Evolutionary conservation across 2,888 invertebrate species (phyloP).

Genomic region (Melanchra persicariae): DNA sequence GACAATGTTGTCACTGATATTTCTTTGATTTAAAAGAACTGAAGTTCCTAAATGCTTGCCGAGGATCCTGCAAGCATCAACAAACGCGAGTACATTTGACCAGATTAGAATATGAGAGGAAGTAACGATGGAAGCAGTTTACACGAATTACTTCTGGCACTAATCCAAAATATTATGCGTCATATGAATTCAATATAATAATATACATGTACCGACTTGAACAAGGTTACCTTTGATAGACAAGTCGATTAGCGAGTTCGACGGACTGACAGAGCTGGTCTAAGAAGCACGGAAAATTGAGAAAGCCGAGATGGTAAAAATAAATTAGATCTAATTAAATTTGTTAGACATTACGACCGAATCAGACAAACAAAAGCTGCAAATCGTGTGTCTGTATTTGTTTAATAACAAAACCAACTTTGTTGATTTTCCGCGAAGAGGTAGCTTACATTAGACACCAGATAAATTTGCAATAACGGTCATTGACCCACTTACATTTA

Average conservation of each 20-base stretch:
- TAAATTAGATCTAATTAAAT: background rate
- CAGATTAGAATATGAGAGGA: slow-evolving; percentile 26
- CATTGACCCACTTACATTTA: too few relatives aligned
- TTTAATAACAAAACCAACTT: background rate
- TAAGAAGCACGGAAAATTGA: background rate
- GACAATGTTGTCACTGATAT: background rate
- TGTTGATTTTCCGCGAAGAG: background rate
- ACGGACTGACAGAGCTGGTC: background rate
- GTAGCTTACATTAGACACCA: too few relatives aligned
- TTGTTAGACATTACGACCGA: too few relatives aligned
- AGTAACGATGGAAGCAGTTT: slow-evolving; percentile 26
- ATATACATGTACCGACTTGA: background rate
- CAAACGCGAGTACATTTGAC: slow-evolving; percentile 39
- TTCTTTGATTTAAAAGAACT: too few relatives aligned
- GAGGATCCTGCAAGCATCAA: slow-evolving; percentile 29
- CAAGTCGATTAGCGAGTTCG: slow-evolving; percentile 14
- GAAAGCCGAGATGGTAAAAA: background rate
- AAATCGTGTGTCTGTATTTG: background rate
- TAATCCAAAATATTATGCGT: slow-evolving; percentile 36
- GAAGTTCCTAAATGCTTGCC: background rate
- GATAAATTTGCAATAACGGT: too few relatives aligned
- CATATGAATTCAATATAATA: slow-evolving; percentile 18
- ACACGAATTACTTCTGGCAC: slow-evolving; percentile 37
- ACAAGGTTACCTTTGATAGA: slow-evolving; percentile 14
- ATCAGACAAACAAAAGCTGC: too few relatives aligned